Percentiles rank a stretch among this genome's conserved stretches.
phyloP scores from a whole-genome alignment of 2,113 vertebrate species.

The Pangasianodon gigas region DNA sequence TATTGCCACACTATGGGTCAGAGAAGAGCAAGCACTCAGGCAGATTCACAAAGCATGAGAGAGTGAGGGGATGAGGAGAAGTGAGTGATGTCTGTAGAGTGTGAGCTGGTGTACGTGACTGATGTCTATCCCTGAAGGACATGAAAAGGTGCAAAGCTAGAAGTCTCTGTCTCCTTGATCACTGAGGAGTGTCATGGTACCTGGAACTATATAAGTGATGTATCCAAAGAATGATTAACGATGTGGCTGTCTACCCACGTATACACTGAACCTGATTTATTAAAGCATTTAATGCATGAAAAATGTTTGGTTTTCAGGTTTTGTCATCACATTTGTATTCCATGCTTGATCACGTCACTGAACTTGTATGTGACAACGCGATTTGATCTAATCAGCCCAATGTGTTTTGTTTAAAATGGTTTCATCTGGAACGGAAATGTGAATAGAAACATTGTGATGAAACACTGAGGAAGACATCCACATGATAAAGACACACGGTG shows the following conservation, averaged over 20 bases:
- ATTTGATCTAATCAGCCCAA: not conserved
- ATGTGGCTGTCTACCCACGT: not conserved
- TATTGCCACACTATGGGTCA: slow-evolving; percentile 38
- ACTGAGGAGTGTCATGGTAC: slow-evolving; percentile 1
- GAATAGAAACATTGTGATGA: not conserved
- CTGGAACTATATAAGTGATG: not conserved
- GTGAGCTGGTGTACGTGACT: not conserved
- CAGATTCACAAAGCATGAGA: slow-evolving; percentile 33
- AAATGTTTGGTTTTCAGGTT: slow-evolving; percentile 10
- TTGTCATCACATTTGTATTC: not conserved
- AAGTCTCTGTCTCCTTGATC: slow-evolving; percentile 32
- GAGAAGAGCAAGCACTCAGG: slow-evolving; percentile 24
- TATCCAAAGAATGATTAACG: not conserved
- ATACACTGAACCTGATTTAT: not conserved
- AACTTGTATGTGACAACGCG: not conserved
- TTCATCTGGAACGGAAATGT: not conserved
- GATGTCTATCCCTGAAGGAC: slow-evolving; percentile 21
- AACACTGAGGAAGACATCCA: not conserved
- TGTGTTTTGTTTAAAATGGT: not conserved
- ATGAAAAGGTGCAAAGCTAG: slow-evolving; percentile 30
- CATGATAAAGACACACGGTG: not conserved
- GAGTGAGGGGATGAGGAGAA: slow-evolving; percentile 12
- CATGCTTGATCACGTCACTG: not conserved
- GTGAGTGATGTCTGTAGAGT: slow-evolving; percentile 32
- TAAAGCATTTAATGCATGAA: slow-evolving; percentile 20